Evolutionary conservation across 2,888 invertebrate genomes (phyloP), one percentile per base, ranked within the genome.

Genomic region (Andrena dorsata): DNA sequence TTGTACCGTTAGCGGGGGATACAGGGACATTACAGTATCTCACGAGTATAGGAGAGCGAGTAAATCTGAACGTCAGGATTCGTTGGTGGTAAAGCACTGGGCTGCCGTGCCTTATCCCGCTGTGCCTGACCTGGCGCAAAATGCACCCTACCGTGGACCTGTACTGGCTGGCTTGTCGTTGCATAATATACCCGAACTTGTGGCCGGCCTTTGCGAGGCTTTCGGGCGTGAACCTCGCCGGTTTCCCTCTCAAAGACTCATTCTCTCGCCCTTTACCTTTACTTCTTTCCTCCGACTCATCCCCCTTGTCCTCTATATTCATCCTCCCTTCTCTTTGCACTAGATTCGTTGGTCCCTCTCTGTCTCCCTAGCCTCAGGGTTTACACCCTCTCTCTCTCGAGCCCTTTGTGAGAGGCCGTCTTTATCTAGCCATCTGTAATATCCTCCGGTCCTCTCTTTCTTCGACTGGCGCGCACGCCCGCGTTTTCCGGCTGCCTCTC

Each of bases 151-250:
- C 70, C 64, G 23, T 47, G 53, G 77, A 63, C 30, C 41, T 6
- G 49, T 53, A 16, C 41, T 41, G 58, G 32, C 73, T 64, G n/a
- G 64, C 16, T 71, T 77, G 72, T 74, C 80, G 76, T 70, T 86
- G 88, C 86, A 89, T 89, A 89, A 89, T 88, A 84, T 75, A 82
- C 76, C 81, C 73, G 76, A 89, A 88, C 83, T 86, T 73, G 88
- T 20, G 87, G 86, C 61, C 63, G 70, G 65, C 85, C 85, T 85
- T 87, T 87, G 78, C 83, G 73, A 74, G 66, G 64, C 82, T 80
- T 79, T 86, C 76, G 77, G 49, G 64, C 84, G 87, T 74, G 64
- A 86, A 86, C 63, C 76, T 80, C 73, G 58, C 10, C 26, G 28
- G 53, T 23, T 41, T 13, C 26, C 30, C 65, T 63, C 61, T 60